phyloP scores from a whole-genome alignment of 2,888 invertebrate species.

The Petrophora chlorosata region DNA sequence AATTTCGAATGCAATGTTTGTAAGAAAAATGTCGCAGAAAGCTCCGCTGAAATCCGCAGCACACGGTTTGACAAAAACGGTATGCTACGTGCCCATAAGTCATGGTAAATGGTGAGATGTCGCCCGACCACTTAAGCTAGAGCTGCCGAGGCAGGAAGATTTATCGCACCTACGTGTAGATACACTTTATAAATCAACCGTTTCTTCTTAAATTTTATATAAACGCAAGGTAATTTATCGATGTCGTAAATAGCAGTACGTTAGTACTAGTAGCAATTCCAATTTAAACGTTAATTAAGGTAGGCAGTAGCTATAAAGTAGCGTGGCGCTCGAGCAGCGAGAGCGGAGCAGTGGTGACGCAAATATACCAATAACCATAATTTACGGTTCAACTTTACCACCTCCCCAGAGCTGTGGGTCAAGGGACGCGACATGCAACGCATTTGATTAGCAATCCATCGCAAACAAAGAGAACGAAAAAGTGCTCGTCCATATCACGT shows the following conservation, averaged over 20 bases:
- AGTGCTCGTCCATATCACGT: slow-evolving; percentile 16
- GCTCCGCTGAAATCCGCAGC: slow-evolving; percentile 44
- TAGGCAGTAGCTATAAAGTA: slow-evolving; percentile 34
- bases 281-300: slow-evolving; percentile 42
- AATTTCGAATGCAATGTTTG: slow-evolving; percentile 19
- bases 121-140: slow-evolving; percentile 55
- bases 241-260: slow-evolving; percentile 18
- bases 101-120: slow-evolving; percentile 56
- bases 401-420: slow-evolving; percentile 40
- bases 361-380: slow-evolving; percentile 40
- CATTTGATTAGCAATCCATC: slow-evolving; percentile 47
- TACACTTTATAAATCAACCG: slow-evolving; percentile 54
- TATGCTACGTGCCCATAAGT: slow-evolving; percentile 56
- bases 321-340: slow-evolving; percentile 24
- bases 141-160: slow-evolving; percentile 55
- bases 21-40: slow-evolving; percentile 32
- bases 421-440: slow-evolving; percentile 39
- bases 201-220: slow-evolving; percentile 35
- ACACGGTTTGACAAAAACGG: slow-evolving; percentile 54
- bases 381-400: slow-evolving; percentile 43
- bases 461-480: slow-evolving; percentile 35
- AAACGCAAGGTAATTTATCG: slow-evolving; percentile 23
- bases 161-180: slow-evolving; percentile 60
- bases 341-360: slow-evolving; percentile 34
- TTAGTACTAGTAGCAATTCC: slow-evolving; percentile 30